A percentile compares a stretch with the other conserved stretches of the same genome.
Conservation (phyloP, 1,140 invertebrate genomes). For the Pogonognathellus flavescens region DNA sequence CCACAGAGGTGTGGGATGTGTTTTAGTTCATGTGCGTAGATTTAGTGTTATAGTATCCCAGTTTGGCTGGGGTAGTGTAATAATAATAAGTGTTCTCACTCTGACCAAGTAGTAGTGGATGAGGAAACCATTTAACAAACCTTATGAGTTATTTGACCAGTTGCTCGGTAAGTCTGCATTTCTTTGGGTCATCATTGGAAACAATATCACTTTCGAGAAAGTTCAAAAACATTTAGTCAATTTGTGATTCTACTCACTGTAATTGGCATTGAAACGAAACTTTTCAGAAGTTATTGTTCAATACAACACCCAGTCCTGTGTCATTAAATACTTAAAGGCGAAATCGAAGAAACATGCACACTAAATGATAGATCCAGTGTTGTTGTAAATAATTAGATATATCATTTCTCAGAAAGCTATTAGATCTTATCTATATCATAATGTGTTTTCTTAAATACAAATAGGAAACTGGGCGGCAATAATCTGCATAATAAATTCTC, state of each 20-base stretch:
- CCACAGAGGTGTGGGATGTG: neutral
- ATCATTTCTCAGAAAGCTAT: too few species aligned
- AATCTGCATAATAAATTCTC: constrained; percentile 41
- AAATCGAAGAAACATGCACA: too few species aligned
- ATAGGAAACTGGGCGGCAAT: constrained; percentile 30
- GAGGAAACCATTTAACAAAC: too few species aligned
- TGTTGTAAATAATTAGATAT: too few species aligned
- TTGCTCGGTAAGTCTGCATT: neutral
- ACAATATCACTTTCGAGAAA: constrained; percentile 10
- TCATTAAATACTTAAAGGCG: too few species aligned
- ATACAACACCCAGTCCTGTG: too few species aligned
- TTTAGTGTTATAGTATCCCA: constrained; percentile 9
- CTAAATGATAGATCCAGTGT: too few species aligned
- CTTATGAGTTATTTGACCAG: neutral
- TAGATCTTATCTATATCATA: constrained; percentile 31
- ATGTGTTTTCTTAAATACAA: constrained; percentile 33
- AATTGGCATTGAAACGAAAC: too few species aligned
- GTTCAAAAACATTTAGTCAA: neutral
- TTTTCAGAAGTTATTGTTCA: too few species aligned
- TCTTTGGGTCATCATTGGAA: neutral
- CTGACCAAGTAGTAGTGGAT: too few species aligned
- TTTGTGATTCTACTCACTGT: neutral
- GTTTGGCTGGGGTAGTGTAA: neutral
- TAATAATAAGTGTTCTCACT: too few species aligned
- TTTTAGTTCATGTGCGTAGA: constrained; percentile 21